Base-by-base conservation (phyloP, 2,888 invertebrate genomes). In the Cryptophagus acutangulus region DNA sequence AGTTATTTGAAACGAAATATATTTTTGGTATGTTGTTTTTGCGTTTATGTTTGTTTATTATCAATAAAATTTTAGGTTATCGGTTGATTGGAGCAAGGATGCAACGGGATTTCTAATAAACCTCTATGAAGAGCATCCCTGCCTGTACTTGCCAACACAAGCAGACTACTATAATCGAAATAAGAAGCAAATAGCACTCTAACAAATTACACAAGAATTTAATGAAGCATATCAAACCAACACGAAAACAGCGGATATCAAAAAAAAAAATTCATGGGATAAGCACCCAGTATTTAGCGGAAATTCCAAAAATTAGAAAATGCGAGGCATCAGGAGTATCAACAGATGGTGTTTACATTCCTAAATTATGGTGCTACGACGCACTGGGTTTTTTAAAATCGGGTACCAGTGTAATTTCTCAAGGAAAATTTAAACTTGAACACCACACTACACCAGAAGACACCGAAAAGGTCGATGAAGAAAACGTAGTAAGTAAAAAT, bases 221-320 rank as follows among this genome's bases (percentile, higher is more conserved):
- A 20, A 20, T 20, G n/a, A 20, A 20, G 6, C 6, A 20, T 8
- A 20, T 6, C 24, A 8, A n/a, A 20, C 24, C 6, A 20, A 20
- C n/a, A 8, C n/a, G n/a, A 20, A 6, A 20, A n/a, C 24, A n/a
- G 24, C 6, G n/a, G 24, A 20, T 20, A 20, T 20, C n/a, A 20
- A 20, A 20, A 20, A 20, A 20, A n/a, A 20, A 20, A 20, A 20
- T 20, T 20, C 24, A 20, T n/a, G 24, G 24, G n/a, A 20, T 14
- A 28, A 28, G 36, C 12, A 25, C 26, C 2, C 26, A 36, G 15
- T 36, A 26, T 24, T 36, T 36, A 14, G 3, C 36, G 9, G 36
- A 36, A 15, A 14, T 24, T 10, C 25, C 24, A 8, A 36, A 36
- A 26, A 36, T 26, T 26, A 24, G 14, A 36, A 34, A 41, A 38